Evolutionary conservation across 2,113 vertebrate genomes (phyloP).

Genomic region (Crotalus tigris): DNA sequence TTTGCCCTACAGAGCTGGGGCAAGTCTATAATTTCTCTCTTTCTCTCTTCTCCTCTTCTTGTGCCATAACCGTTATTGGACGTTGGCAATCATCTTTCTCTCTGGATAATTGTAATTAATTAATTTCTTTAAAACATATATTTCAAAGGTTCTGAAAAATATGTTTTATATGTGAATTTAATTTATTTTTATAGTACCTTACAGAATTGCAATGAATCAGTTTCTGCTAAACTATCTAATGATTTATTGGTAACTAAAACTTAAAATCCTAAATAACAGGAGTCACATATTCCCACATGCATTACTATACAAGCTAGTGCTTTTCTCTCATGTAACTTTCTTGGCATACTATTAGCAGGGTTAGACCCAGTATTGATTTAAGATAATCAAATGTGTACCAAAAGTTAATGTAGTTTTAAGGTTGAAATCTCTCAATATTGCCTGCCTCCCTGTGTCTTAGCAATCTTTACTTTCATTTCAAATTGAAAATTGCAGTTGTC

Average conservation of each 20-base stretch:
- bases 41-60: neutral
- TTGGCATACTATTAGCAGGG: neutral
- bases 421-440: constrained; percentile 52
- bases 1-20: neutral
- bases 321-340: fast-evolving
- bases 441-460: constrained; percentile 24
- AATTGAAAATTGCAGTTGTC: constrained; percentile 53
- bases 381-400: constrained; percentile 41
- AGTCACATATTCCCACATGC: fast-evolving
- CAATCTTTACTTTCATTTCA: constrained; percentile 39
- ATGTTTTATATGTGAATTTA: neutral
- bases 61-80: too few species aligned
- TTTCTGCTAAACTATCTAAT: neutral
- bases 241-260: neutral
- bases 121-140: neutral
- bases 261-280: neutral
- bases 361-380: constrained; percentile 37
- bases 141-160: neutral
- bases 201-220: neutral
- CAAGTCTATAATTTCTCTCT: neutral
- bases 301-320: fast-evolving
- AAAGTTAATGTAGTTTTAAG: constrained; percentile 23
- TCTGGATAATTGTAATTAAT: neutral
- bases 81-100: neutral
- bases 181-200: neutral